A percentile compares a stretch with the other conserved stretches of the same genome.
phyloP scores from a whole-genome alignment of 2,113 vertebrate genomes.

The Jaculus jaculus region DNA sequence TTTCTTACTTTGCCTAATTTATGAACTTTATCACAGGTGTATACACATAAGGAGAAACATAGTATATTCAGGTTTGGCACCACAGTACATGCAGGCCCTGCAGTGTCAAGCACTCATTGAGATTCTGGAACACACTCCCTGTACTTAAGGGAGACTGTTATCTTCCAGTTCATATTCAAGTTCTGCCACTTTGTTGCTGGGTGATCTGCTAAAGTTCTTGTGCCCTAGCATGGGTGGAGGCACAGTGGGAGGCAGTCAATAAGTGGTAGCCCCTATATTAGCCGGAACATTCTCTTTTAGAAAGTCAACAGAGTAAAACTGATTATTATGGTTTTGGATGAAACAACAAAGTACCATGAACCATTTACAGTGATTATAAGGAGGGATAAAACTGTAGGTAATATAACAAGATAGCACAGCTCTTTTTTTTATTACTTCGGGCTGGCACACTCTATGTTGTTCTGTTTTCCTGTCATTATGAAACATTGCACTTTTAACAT shows the following conservation, averaged over 20 bases:
- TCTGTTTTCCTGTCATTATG: background rate
- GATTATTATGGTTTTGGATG: background rate
- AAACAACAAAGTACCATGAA: background rate
- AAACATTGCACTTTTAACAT: conserved; percentile 5
- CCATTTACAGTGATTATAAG: background rate
- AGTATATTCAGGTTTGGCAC: background rate
- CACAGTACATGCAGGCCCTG: background rate
- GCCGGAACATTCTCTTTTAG: background rate
- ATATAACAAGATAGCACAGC: conserved; percentile 31
- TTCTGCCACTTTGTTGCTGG: background rate
- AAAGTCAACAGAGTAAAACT: background rate
- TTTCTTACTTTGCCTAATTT: background rate
- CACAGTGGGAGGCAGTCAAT: background rate
- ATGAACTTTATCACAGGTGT: background rate
- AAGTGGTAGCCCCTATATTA: background rate
- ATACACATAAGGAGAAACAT: background rate
- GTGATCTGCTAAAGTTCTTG: background rate
- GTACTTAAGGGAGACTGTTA: background rate
- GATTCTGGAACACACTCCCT: background rate
- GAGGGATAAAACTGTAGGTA: background rate
- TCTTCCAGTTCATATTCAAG: background rate
- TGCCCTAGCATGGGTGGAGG: background rate
- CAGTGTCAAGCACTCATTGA: background rate
- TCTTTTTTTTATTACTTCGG: background rate
- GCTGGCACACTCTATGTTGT: background rate